Evolutionary conservation across 2,797 vertebrate species (phyloP), one percentile per base, ranked within the genome.

Genomic region (Acomys russatus): DNA sequence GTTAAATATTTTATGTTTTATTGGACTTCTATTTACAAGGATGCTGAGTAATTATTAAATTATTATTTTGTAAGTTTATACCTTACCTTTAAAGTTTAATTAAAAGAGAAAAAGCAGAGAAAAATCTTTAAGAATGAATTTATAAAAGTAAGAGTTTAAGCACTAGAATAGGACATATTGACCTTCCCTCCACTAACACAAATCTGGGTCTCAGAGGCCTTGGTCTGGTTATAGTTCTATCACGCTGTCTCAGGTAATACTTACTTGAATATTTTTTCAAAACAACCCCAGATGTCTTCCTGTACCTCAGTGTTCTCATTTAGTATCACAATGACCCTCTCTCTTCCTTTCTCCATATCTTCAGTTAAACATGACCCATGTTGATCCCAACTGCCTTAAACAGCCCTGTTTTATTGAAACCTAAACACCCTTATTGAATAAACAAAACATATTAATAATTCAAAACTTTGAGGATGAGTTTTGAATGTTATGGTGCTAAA

Each of bases 361-460:
- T 93, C 17, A 6, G 77, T 2, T 76, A 74, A 95, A 88, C 1
- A 63, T 90, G 56, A 74, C n/a, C 63, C 22, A 88, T 68, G 79
- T 77, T 90, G 35, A 88, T 56, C 25, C 66, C 20, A 44, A 64
- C 35, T 64, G 6, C 28, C 28, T 76, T 79, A 6, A 74, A 8
- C 33, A 35, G 11, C 44, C 30, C 7, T 90, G 4, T 83, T 97
- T 96, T 83, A 44, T 28, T 92, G 91, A 96, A 94, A 92, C 20
- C 11, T 59, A 90, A 90, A 61, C 17, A 59, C 33, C 84, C 64
- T 79, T 82, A n/a, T 92, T 30, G 15, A 92, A 86, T 30, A 95
- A 97, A 92, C 88, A 91, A 94, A 83, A 7, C n/a, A 80, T 77
- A 2, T 94, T 84, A 95, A 87, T 91, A 91, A 92, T 97, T 96